A percentile compares a stretch with the other conserved stretches of the same genome.
phyloP scores from a whole-genome alignment of 64 coral and sea anemone species.

The Montipora foliosa region DNA sequence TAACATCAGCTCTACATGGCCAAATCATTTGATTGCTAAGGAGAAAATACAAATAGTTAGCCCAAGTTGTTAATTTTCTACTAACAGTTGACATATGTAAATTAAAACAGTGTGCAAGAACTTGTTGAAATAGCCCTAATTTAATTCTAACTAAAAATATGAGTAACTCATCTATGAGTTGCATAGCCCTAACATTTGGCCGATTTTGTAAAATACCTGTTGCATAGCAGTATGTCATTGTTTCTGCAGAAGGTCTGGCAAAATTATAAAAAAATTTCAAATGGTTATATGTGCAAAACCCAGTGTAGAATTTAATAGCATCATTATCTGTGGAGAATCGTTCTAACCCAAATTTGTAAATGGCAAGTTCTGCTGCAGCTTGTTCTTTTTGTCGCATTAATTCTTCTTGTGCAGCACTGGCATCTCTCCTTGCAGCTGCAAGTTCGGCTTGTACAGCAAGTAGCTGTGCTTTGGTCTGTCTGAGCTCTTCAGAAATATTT shows the following conservation, averaged over 20 bases:
- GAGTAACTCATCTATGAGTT: constrained; percentile 61
- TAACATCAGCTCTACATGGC: too few species aligned
- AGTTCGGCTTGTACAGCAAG: constrained; percentile 42
- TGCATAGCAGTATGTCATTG: constrained; percentile 26
- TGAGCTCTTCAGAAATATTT: constrained; percentile 29
- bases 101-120: too few species aligned
- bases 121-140: too few species aligned
- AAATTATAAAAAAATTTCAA: constrained; percentile 55
- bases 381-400: constrained; percentile 14
- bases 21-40: too few species aligned
- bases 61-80: too few species aligned
- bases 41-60: too few species aligned
- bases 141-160: constrained; percentile 48
- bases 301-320: constrained; percentile 37
- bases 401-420: constrained; percentile 45
- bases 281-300: constrained; percentile 28
- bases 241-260: neutral
- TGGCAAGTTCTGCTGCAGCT: constrained; percentile 54
- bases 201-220: constrained; percentile 16
- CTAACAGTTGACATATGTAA: too few species aligned
- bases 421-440: constrained; percentile 29
- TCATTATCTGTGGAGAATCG: constrained; percentile 49
- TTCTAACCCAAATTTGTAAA: constrained; percentile 51
- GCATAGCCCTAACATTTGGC: constrained; percentile 36
- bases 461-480: constrained; percentile 54